A percentile compares a stretch with the other conserved stretches of the same genome.
Evolutionary conservation across 2,888 invertebrate genomes (phyloP).

Genomic region (Platycnemis pennipes): DNA sequence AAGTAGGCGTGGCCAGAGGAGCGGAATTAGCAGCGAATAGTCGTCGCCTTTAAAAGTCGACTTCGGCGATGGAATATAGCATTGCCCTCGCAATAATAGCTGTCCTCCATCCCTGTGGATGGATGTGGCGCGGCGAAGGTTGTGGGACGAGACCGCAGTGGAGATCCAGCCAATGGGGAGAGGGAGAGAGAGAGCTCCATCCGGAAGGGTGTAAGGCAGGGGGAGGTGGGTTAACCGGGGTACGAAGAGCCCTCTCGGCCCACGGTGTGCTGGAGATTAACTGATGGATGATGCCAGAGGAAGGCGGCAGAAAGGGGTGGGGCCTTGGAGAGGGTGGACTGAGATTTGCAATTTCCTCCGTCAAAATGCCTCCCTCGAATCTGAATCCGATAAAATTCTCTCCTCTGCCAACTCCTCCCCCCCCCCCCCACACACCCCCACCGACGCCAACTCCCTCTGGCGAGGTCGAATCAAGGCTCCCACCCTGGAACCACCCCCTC

Average conservation of each 20-base stretch:
- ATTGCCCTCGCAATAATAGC: not conserved
- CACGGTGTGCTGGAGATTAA: not conserved
- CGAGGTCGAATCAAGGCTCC: not conserved
- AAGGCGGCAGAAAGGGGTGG: not conserved
- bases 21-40: not conserved
- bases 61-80: too few species aligned
- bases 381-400: conserved; percentile 55
- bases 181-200: too few species aligned
- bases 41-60: too few species aligned
- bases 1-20: not conserved
- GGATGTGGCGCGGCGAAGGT: not conserved
- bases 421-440: not conserved
- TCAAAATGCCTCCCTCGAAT: conserved; percentile 58
- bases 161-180: not conserved
- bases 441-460: not conserved
- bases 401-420: too few species aligned
- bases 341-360: conserved; percentile 64
- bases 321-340: not conserved
- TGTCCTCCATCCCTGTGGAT: not conserved
- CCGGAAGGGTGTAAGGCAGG: not conserved
- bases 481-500: not conserved
- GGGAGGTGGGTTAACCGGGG: not conserved
- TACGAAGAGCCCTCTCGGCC: not conserved
- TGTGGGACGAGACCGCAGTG: not conserved
- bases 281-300: conserved; percentile 5